Base-by-base conservation (phyloP, 1,140 invertebrate genomes). In the Drosophila hydei region DNA sequence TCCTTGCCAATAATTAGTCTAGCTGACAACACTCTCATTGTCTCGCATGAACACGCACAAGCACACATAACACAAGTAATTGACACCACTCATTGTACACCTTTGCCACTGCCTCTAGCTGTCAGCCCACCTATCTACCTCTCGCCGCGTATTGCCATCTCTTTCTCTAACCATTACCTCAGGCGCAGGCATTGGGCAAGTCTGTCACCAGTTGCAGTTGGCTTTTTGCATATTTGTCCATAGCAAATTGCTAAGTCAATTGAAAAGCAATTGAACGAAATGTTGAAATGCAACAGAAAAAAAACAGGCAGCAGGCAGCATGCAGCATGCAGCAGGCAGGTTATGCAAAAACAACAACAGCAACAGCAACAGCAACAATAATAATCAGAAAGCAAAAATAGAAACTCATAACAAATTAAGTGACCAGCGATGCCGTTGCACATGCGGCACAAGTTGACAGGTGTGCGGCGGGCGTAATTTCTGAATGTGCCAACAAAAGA, bases 201-300 rank as follows among this genome's bases (percentile, higher is more conserved):
- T 48, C 30, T 65, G 48, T 75, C 23, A 25, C 56, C 25, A 33
- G 21, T 30, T 52, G 54, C 48, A 52, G 58, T 60, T 52, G 59
- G 42, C 40, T 62, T 63, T 81, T 27, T 73, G 72, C 75, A 63
- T 55, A 67, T 78, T 59, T 84, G 79, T 75, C 72, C 65, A 69
- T 50, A 33, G 79, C 76, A 79, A 87, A 80, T 77, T 68, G 36
- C 45, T 63, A 63, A 72, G 75, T 59, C 64, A 84, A 84, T 87
- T 87, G 83, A 87, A 81, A 78, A 77, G 81, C 81, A 87, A 87
- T 87, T 79, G 83, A 81, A 87, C 62, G 51, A 78, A 81, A 72
- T 69, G 64, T 85, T 85, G 64, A 45, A 54, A 47, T 55, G 30
- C 42, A 40, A 40, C 59, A 38, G 25, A 11, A 11, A 38, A 38